Percentiles rank a stretch among this genome's conserved stretches.
Conservation (phyloP, 2,888 invertebrate genomes). For the Shargacucullia verbasci region DNA sequence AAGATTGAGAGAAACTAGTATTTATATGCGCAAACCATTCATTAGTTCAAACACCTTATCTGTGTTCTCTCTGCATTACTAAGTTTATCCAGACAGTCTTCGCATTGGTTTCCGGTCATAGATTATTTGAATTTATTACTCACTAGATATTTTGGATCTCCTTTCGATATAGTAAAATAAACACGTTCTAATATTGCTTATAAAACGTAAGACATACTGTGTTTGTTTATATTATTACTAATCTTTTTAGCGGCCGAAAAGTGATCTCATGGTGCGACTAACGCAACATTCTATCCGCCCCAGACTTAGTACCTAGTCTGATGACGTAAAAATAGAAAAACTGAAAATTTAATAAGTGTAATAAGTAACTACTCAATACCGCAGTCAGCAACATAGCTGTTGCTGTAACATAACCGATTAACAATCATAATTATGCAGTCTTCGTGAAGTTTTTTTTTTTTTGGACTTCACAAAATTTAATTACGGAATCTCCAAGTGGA, state of each 20-base stretch:
- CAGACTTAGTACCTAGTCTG: slow-evolving; percentile 22
- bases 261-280: slow-evolving; percentile 73
- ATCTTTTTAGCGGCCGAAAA: slow-evolving; percentile 76
- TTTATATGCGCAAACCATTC: slow-evolving; percentile 22
- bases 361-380: slow-evolving; percentile 14
- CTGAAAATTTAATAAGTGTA: slow-evolving; percentile 37
- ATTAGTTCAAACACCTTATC: slow-evolving; percentile 42
- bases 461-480: slow-evolving; percentile 32
- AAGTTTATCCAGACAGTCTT: slow-evolving; percentile 45
- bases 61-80: slow-evolving; percentile 42
- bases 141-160: slow-evolving; percentile 53
- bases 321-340: slow-evolving; percentile 41
- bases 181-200: slow-evolving; percentile 64
- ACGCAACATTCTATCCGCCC: slow-evolving; percentile 22
- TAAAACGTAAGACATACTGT: slow-evolving; percentile 64
- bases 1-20: slow-evolving; percentile 21
- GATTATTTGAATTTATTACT: slow-evolving; percentile 54
- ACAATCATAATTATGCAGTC: slow-evolving; percentile 33
- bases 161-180: slow-evolving; percentile 59
- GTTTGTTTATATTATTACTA: slow-evolving; percentile 84
- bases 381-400: slow-evolving; percentile 22
- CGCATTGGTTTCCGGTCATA: slow-evolving; percentile 52
- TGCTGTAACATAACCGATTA: slow-evolving; percentile 24
- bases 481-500: slow-evolving; percentile 15
- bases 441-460: slow-evolving; percentile 22